A percentile compares a stretch with the other conserved stretches of the same genome.
phyloP scores from a whole-genome alignment of 2,797 vertebrate species.

The Valencia hispanica region DNA sequence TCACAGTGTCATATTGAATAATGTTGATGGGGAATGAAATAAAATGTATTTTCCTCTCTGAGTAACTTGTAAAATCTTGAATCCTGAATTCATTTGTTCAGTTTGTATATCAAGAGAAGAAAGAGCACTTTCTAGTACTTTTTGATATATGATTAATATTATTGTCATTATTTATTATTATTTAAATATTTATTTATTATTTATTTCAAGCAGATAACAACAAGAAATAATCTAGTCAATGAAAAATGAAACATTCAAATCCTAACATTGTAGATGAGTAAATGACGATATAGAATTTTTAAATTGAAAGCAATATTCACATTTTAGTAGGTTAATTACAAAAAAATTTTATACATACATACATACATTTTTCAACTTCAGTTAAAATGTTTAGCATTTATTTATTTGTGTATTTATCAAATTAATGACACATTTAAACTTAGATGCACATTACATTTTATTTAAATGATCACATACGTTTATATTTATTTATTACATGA shows the following conservation, averaged over 20 bases:
- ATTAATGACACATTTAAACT: neutral
- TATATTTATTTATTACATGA: neutral
- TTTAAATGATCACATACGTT: neutral
- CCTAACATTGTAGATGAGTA: too few species aligned
- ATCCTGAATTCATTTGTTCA: neutral
- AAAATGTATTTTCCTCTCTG: neutral
- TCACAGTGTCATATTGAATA: neutral
- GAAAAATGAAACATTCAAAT: too few species aligned
- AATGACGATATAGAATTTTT: too few species aligned
- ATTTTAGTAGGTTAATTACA: too few species aligned
- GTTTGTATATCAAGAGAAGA: neutral
- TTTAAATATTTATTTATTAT: too few species aligned
- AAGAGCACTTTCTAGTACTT: neutral
- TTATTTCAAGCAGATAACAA: too few species aligned
- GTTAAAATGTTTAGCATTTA: neutral
- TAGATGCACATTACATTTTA: neutral
- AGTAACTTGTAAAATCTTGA: neutral
- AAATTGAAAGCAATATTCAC: too few species aligned
- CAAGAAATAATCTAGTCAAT: too few species aligned
- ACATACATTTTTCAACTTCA: neutral
- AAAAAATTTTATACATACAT: too few species aligned
- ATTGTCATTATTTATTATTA: too few species aligned
- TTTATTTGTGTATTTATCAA: neutral
- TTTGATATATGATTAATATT: too few species aligned
- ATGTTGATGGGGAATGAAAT: neutral